Evolutionary conservation across 2,888 invertebrate species (phyloP).

Genomic region (Cartodere bifasciata): DNA sequence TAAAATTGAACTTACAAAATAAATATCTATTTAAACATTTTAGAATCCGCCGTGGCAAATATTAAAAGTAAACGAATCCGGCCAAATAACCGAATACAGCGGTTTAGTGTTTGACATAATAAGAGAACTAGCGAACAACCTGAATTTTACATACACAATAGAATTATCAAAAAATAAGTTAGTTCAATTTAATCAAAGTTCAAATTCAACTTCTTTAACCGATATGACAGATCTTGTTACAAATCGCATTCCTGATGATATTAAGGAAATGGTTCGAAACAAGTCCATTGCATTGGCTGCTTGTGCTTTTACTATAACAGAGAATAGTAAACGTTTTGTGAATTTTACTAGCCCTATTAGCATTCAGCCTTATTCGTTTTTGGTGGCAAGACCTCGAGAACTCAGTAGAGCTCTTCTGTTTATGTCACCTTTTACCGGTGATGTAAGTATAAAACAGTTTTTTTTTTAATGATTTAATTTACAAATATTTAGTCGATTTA

Average conservation of each 20-base stretch:
- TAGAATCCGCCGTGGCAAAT: conserved; percentile 87
- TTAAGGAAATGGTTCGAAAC: conserved; percentile 38
- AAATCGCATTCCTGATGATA: conserved; percentile 29
- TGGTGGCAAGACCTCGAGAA: conserved; percentile 66
- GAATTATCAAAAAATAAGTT: conserved; percentile 19
- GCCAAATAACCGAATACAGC: conserved; percentile 42
- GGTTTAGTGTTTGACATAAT: conserved; percentile 74
- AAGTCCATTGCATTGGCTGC: conserved; percentile 46
- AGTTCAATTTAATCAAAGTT: background rate
- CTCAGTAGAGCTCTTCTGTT: conserved; percentile 73
- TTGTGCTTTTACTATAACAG: conserved; percentile 45
- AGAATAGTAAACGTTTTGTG: conserved; percentile 39
- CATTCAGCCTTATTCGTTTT: conserved; percentile 65
- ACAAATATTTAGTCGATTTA: background rate
- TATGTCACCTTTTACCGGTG: conserved; percentile 64
- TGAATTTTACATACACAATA: conserved; percentile 66
- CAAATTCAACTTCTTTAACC: conserved; percentile 19
- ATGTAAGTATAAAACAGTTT: conserved; percentile 37
- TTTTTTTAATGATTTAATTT: background rate
- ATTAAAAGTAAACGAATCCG: conserved; percentile 45
- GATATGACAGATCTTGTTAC: conserved; percentile 20
- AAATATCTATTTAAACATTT: conserved; percentile 19
- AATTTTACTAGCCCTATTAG: conserved; percentile 72
- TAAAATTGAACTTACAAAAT: background rate
- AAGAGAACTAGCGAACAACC: conserved; percentile 55